These are phyloP conservation scores for Hylomyscus alleni DNA, from an alignment of 2,797 vertebrate genomes.

Conservation along the genomic window DNA sequence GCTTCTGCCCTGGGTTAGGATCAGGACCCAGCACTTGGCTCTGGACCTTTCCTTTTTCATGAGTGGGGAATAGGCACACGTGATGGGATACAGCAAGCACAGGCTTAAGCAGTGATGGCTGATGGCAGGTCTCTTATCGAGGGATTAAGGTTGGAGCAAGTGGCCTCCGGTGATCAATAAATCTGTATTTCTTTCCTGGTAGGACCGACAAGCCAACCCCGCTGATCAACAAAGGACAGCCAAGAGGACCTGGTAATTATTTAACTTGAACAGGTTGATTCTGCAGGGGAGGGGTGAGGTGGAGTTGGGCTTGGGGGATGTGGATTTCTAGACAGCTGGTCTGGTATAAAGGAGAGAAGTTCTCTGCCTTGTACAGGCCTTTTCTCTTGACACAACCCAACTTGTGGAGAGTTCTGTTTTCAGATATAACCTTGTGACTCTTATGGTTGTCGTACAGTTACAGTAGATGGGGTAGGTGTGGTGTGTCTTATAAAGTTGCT, in stretches of 20 bases:
- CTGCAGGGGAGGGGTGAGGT: background rate
- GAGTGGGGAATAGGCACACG: background rate
- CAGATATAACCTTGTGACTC: background rate
- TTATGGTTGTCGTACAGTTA: background rate
- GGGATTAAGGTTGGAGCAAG: accelerated
- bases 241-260: conserved; percentile 89
- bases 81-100: background rate
- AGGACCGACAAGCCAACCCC: conserved; percentile 93
- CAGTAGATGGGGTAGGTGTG: too few relatives aligned
- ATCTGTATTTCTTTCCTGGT: conserved; percentile 76
- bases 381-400: background rate
- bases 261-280: background rate
- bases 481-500: background rate
- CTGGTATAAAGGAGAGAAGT: background rate
- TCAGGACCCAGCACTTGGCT: background rate
- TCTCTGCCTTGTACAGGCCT: background rate
- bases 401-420: background rate
- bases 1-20: background rate
- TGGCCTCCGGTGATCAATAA: background rate
- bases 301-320: background rate
- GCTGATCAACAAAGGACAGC: conserved; percentile 90
- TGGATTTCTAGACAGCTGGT: background rate
- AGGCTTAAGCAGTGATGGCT: background rate
- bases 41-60: background rate
- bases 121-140: background rate